phyloP scores from a whole-genome alignment of 2,113 vertebrate species.

The Cebidichthys violaceus region DNA sequence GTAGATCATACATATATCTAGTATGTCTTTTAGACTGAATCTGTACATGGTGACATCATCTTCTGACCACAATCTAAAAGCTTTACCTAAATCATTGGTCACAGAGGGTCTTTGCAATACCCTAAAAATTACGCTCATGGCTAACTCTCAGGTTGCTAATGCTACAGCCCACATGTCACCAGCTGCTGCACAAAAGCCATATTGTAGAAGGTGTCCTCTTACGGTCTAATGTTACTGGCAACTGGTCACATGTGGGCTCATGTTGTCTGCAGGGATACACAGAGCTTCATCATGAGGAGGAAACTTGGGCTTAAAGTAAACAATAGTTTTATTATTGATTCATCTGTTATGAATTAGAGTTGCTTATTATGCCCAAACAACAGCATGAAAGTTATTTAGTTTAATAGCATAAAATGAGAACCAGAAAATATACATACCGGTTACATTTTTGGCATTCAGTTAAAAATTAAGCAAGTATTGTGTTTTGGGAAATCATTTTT shows the following conservation, averaged over 20 bases:
- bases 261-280: neutral
- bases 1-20: neutral
- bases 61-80: neutral
- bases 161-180: constrained; percentile 26
- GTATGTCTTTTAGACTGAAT: neutral
- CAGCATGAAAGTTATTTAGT: neutral
- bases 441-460: neutral
- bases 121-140: neutral
- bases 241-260: constrained; percentile 12
- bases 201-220: constrained; percentile 44
- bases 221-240: constrained; percentile 33
- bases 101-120: neutral
- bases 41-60: neutral
- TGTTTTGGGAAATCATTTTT: neutral
- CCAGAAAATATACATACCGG: neutral
- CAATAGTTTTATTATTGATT: neutral
- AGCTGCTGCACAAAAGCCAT: constrained; percentile 33
- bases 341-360: neutral
- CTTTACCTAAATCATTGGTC: neutral
- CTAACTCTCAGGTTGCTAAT: constrained; percentile 7
- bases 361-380: neutral
- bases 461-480: neutral
- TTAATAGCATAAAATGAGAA: neutral
- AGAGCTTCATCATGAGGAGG: neutral
- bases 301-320: neutral